Base-by-base conservation (phyloP, 2,888 invertebrate genomes). In the Agriopis leucophaearia region DNA sequence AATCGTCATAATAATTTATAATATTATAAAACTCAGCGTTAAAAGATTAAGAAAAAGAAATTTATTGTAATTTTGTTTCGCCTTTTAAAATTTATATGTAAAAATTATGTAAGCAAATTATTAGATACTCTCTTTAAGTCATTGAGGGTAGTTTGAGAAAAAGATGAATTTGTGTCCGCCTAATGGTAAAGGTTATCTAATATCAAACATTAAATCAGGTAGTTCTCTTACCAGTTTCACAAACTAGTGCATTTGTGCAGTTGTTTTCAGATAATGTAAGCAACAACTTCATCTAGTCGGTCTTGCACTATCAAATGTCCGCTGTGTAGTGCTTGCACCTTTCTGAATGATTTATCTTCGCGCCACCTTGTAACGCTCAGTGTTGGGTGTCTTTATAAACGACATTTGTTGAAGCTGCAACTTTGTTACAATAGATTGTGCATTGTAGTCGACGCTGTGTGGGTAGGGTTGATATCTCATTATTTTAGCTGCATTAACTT, bases 271-370 rank as follows among this genome's bases (percentile, higher is more conserved):
- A 60, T 68, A 68, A 59, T 58, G 68, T 60, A 68, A 51, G 65
- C 67, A 74, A 76, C 77, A 76, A 75, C 76, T 76, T 77, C 74
- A 76, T 77, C 77, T 73, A 73, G 66, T 51, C 35, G 47, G 50
- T 54, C 68, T 62, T 38, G 66, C 70, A 67, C 69, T 74, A 75
- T 74, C 73, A 74, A 72, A 71, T 75, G 72, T 74, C 75, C 61
- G 59, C 27, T 62, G 68, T 72, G 27, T 38, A 65, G 64, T 54
- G 72, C 69, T 70, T 59, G 69, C 72, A 71, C 75, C 72, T 75
- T 71, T 69, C 70, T 70, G 71, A 78, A 74, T 78, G 78, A 78
- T 78, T 78, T 78, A 78, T 72, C 73, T 73, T 64, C 55, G 65
- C 61, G 35, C 51, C 45, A 69, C 71, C 72, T 70, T 74, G 74